Evolutionary conservation across 2,113 vertebrate species (phyloP), one percentile per base, ranked within the genome.

Genomic region (Delphinapterus leucas): DNA sequence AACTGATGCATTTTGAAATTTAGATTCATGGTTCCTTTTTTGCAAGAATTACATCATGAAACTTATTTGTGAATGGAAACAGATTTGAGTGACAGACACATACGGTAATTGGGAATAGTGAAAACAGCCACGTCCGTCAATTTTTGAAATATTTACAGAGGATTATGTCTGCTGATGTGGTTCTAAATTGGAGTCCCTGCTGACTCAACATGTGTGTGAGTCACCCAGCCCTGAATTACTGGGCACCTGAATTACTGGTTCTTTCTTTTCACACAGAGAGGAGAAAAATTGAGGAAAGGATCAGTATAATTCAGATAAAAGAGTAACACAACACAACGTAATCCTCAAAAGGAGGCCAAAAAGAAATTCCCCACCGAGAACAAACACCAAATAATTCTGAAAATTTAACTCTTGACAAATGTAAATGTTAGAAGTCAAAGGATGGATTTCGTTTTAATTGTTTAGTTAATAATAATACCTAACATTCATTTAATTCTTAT

Each of bases 1-100:
- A 81, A 95, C 47, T 74, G 86, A 90, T 77, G 38, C 60, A 36
- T 74, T 70, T 33, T 92, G 96, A 97, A 87, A 96, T 96, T 84
- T 88, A 31, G 83, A 95, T 93, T 87, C 81, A 36, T 79, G 33
- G 44, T 25, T 96, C 33, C 38, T 84, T 80, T 92, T 58, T 67
- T 74, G 38, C 47, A 65, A 49, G 55, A 88, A 76, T 67, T 90
- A 79, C 80, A 95, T 87, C 80, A 90, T 6, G 47, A 92, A 76
- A 55, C 81, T 96, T 96, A 77, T 93, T 97, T 97, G 96, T 97
- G 97, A 98, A 98, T 97, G 87, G 96, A 90, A 95, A 93, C 84
- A 95, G 85, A 96, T 85, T 97, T 96, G 92, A 97, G 47, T 97
- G 95, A 97, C 88, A 58, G 97, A 79, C 83, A 90, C 63, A 77